Percentiles rank a stretch among this genome's conserved stretches.
Evolutionary conservation across 2,888 invertebrate genomes (phyloP).

Genomic region (Ectemnius lituratus): DNA sequence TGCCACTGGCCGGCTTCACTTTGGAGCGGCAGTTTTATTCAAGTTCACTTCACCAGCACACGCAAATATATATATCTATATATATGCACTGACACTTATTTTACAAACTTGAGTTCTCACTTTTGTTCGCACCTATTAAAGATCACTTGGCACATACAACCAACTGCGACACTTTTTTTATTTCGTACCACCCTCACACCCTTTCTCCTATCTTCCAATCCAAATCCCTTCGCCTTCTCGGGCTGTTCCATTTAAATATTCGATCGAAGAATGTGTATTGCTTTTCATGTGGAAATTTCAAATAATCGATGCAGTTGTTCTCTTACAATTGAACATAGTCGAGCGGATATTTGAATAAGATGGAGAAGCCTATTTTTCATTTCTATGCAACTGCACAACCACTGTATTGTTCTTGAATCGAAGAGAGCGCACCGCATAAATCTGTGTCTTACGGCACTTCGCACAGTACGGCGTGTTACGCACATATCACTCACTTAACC

Average conservation of each 20-base stretch:
- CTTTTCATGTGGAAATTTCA: neutral
- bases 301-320: slow-evolving; percentile 21
- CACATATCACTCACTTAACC: slow-evolving; percentile 30
- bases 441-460: slow-evolving; percentile 37
- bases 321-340: slow-evolving; percentile 3
- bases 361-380: slow-evolving; percentile 24
- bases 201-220: neutral
- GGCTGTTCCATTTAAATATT: no score
- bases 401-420: slow-evolving; percentile 57
- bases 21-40: slow-evolving; percentile 45
- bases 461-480: slow-evolving; percentile 33
- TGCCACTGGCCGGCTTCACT: slow-evolving; percentile 48
- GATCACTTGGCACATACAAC: slow-evolving; percentile 31
- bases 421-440: slow-evolving; percentile 72
- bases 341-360: slow-evolving; percentile 14
- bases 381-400: slow-evolving; percentile 57
- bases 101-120: slow-evolving; percentile 6
- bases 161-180: slow-evolving; percentile 10
- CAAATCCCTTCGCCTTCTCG: no score
- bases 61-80: slow-evolving; percentile 34
- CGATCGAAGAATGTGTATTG: neutral
- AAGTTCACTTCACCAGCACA: slow-evolving; percentile 59
- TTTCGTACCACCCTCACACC: neutral
- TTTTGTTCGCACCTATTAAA: slow-evolving; percentile 22
- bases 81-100: slow-evolving; percentile 60